Evolutionary conservation across 2,888 invertebrate genomes (phyloP).

Genomic region (Phragmatobia fuliginosa): DNA sequence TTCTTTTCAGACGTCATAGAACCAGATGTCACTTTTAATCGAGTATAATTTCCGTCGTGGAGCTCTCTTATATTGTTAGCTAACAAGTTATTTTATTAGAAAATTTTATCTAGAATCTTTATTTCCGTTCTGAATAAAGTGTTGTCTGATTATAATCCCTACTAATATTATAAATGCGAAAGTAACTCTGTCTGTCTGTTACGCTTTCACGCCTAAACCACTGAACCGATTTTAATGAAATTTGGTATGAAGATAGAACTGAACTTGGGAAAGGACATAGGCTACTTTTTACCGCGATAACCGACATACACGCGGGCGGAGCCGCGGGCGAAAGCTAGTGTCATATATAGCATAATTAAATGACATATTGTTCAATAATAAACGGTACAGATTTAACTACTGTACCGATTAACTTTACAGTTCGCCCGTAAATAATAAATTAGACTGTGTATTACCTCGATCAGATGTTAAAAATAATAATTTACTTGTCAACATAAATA

Average conservation of each 20-base stretch:
- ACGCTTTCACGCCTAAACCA: too few species aligned
- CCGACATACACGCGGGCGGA: too few species aligned
- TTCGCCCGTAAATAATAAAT: not conserved
- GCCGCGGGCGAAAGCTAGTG: too few species aligned
- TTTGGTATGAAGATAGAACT: too few species aligned
- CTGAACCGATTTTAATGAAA: too few species aligned
- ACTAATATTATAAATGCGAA: too few species aligned
- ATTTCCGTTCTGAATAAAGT: not conserved
- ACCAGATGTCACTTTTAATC: constrained; percentile 1
- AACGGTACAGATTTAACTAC: too few species aligned
- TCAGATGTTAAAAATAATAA: not conserved
- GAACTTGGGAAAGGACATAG: too few species aligned
- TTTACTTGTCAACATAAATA: not conserved
- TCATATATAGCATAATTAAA: not conserved
- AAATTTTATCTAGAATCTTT: not conserved
- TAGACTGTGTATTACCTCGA: not conserved
- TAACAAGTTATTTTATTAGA: not conserved
- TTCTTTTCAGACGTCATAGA: not conserved
- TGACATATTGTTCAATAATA: too few species aligned
- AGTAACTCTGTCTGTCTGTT: too few species aligned
- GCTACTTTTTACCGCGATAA: too few species aligned
- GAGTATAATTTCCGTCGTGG: not conserved
- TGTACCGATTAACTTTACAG: too few species aligned
- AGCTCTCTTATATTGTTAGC: not conserved
- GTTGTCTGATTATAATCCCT: not conserved